A percentile compares a stretch with the other conserved stretches of the same genome.
Conservation (phyloP, 2,888 invertebrate species). For the Choristoneura rosaceana region DNA sequence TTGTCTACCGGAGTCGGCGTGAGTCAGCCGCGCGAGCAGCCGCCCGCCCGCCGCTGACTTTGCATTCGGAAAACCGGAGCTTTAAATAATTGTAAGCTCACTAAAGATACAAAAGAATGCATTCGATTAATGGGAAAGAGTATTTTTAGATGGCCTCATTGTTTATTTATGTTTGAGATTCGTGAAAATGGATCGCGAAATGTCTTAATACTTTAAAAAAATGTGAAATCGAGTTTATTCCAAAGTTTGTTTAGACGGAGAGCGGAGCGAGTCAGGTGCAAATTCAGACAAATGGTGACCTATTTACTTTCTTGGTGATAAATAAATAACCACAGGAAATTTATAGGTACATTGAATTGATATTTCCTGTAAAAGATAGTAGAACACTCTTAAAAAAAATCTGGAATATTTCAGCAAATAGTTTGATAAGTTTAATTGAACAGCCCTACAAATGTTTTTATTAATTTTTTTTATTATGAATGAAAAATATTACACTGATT, state of each 20-base stretch:
- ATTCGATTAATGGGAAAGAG: conserved; percentile 60
- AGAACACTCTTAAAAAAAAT: background rate
- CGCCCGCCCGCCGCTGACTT: conserved; percentile 56
- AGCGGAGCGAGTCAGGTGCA: background rate
- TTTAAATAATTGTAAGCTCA: conserved; percentile 66
- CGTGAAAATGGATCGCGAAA: conserved; percentile 51
- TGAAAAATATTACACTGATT: too few relatives aligned
- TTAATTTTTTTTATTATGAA: too few relatives aligned
- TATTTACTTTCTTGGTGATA: background rate
- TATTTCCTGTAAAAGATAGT: conserved; percentile 2
- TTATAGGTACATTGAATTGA: background rate
- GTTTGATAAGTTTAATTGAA: too few relatives aligned
- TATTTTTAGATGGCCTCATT: conserved; percentile 65
- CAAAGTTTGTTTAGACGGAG: conserved; percentile 11
- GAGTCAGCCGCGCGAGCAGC: conserved; percentile 66
- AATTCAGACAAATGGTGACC: conserved; percentile 12
- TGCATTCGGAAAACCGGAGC: conserved; percentile 61
- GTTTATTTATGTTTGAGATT: conserved; percentile 59
- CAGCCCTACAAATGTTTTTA: too few relatives aligned
- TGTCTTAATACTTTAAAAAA: conserved; percentile 34
- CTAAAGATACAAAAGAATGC: conserved; percentile 51
- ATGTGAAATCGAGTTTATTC: conserved; percentile 11
- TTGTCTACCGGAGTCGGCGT: conserved; percentile 74
- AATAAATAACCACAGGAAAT: conserved; percentile 4
- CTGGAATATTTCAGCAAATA: too few relatives aligned